Evolutionary conservation across 1,140 invertebrate species (phyloP).

Genomic region (Nomia melanderi): DNA sequence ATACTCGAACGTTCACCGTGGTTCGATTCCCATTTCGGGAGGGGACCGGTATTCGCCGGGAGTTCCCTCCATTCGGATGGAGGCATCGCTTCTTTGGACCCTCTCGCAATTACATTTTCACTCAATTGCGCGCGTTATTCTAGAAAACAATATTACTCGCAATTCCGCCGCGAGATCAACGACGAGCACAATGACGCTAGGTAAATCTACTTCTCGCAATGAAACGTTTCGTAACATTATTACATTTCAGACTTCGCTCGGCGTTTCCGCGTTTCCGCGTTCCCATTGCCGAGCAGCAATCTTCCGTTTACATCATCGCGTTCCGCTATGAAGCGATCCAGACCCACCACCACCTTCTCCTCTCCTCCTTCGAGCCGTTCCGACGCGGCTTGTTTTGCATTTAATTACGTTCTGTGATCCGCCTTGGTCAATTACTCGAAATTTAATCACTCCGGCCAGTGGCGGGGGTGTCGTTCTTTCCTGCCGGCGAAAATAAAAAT

Average conservation of each 20-base stretch:
- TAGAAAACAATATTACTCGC: slow-evolving; percentile 18
- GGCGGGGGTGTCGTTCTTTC: no score
- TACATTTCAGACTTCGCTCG: slow-evolving; percentile 21
- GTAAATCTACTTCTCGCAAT: slow-evolving; percentile 17
- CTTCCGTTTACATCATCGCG: slow-evolving; percentile 25
- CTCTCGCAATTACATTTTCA: slow-evolving; percentile 7
- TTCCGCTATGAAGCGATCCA: background rate
- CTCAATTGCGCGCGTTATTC: slow-evolving; percentile 27
- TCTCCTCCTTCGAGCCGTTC: no score
- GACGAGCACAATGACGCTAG: slow-evolving; percentile 7
- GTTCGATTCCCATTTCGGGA: no score
- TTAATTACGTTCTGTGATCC: slow-evolving; percentile 12
- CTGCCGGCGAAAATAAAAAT: no score
- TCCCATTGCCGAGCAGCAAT: background rate
- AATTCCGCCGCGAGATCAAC: slow-evolving; percentile 23
- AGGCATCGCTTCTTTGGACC: background rate
- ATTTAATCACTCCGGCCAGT: slow-evolving; percentile 2
- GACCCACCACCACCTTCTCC: no score
- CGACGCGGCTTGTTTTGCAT: background rate
- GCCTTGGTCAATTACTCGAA: background rate
- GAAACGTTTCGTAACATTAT: slow-evolving; percentile 23
- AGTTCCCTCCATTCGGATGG: no score
- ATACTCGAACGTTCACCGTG: no score
- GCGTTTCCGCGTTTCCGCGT: slow-evolving; percentile 6
- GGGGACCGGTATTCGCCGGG: no score